Percentiles rank a stretch among this genome's conserved stretches.
phyloP scores from a whole-genome alignment of 2,113 vertebrate species.

The Oriolus oriolus region DNA sequence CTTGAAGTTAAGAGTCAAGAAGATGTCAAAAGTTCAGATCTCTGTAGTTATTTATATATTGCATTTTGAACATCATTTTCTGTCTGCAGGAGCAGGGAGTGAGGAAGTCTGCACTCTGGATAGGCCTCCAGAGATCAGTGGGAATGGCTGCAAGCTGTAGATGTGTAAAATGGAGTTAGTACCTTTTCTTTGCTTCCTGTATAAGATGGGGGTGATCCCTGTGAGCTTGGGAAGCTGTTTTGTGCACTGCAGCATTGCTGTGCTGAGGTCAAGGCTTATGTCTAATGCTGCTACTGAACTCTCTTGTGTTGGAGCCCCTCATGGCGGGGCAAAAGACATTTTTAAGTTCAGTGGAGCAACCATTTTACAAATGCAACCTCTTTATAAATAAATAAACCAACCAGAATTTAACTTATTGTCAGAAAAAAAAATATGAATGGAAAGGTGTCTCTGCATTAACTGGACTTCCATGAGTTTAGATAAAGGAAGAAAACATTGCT shows the following conservation, averaged over 20 bases:
- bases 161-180: neutral
- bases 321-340: rapidly evolving
- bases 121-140: neutral
- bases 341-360: neutral
- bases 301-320: neutral
- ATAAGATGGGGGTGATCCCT: neutral
- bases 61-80: neutral
- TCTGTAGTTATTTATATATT: neutral
- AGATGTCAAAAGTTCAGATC: neutral
- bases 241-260: neutral
- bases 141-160: neutral
- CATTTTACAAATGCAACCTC: neutral
- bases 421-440: neutral
- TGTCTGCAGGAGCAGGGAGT: neutral
- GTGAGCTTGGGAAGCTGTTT: neutral
- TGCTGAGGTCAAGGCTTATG: neutral
- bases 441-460: neutral
- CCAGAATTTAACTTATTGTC: neutral
- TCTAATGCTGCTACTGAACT: neutral
- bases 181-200: neutral
- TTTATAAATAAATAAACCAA: neutral
- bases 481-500: neutral
- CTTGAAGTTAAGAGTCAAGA: neutral
- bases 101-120: neutral
- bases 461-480: neutral